A percentile compares a stretch with the other conserved stretches of the same genome.
phyloP scores from a whole-genome alignment of 1,140 invertebrate genomes.

The Halesus radiatus region DNA sequence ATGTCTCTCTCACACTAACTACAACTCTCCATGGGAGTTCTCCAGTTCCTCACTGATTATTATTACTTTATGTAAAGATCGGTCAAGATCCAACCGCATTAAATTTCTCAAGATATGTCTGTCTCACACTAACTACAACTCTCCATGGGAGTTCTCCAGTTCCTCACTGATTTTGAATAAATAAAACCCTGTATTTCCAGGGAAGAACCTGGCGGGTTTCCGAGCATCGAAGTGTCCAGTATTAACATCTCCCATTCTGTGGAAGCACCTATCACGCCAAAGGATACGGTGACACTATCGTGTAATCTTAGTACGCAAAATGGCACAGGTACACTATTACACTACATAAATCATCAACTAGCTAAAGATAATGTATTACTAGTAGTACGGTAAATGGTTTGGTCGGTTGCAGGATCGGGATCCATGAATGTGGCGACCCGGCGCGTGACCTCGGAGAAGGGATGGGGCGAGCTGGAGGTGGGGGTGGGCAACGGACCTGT shows the following conservation, averaged over 20 bases:
- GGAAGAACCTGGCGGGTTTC: slow-evolving; percentile 72
- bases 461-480: slow-evolving; percentile 86
- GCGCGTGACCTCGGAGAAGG: slow-evolving; percentile 83
- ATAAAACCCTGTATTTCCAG: slow-evolving; percentile 63
- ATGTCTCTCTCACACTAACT: neutral
- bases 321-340: slow-evolving; percentile 76
- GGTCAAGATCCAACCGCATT: too few species aligned
- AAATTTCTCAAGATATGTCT: too few species aligned
- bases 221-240: slow-evolving; percentile 88
- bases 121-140: neutral
- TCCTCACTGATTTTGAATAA: too few species aligned
- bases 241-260: slow-evolving; percentile 94
- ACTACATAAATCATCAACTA: too few species aligned
- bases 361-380: too few species aligned
- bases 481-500: slow-evolving; percentile 85
- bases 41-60: too few species aligned
- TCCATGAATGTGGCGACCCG: slow-evolving; percentile 81
- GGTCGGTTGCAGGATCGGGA: slow-evolving; percentile 73
- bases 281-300: slow-evolving; percentile 85
- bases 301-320: slow-evolving; percentile 89
- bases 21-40: neutral
- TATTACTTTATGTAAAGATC: too few species aligned
- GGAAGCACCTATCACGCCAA: slow-evolving; percentile 89
- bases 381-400: too few species aligned
- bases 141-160: neutral